Conservation (phyloP, 2,113 vertebrate genomes). For the Anser cygnoides region DNA sequence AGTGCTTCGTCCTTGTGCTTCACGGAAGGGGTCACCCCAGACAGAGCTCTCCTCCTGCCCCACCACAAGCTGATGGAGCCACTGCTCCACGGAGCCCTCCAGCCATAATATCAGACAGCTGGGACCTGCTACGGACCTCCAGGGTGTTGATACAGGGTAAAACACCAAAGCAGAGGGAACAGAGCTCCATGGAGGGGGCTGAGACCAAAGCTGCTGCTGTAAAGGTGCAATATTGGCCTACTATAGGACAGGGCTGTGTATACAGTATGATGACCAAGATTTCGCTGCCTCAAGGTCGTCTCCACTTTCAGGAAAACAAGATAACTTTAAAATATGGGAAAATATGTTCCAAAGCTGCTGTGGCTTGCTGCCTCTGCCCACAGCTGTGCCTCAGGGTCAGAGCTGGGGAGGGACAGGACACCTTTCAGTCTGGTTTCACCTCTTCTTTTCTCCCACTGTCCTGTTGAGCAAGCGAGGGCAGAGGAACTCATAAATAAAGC, state of each 20-base stretch:
- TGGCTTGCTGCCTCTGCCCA: neutral
- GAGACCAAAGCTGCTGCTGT: neutral
- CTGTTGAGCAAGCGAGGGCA: neutral
- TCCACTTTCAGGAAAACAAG: neutral
- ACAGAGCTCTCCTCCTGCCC: neutral
- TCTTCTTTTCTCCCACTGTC: neutral
- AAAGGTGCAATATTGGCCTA: neutral
- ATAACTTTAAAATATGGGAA: neutral
- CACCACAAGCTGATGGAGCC: neutral
- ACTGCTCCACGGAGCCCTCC: neutral
- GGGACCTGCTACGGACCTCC: accelerated
- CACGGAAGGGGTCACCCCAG: neutral
- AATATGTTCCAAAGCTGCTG: neutral
- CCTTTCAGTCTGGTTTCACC: neutral
- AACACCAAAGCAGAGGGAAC: neutral
- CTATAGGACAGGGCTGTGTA: neutral
- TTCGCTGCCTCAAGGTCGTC: neutral
- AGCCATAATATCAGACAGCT: accelerated
- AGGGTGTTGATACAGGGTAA: too few species aligned
- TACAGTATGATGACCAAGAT: accelerated
- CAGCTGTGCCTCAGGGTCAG: neutral
- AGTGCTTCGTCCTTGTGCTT: neutral
- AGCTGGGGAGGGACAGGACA: neutral
- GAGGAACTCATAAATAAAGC: neutral
- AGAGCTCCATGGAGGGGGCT: neutral